Evolutionary conservation across 2,797 vertebrate species (phyloP).

Genomic region (Cyprinella venusta): DNA sequence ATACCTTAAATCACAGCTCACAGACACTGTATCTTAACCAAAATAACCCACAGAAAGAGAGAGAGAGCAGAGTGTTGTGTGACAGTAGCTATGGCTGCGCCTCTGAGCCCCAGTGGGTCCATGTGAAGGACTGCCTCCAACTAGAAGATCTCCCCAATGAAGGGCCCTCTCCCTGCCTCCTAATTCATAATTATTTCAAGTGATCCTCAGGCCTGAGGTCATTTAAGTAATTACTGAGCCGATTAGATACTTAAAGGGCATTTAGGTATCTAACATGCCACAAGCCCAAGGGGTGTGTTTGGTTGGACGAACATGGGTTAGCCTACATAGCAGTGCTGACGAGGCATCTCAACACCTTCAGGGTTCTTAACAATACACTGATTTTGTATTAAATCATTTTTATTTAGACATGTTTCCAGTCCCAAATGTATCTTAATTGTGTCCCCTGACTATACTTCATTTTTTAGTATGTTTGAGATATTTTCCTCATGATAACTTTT

Average conservation of each 20-base stretch:
- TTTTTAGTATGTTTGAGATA: neutral
- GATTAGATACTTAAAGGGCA: slow-evolving; percentile 69
- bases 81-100: slow-evolving; percentile 19
- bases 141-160: slow-evolving; percentile 59
- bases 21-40: neutral
- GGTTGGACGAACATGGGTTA: slow-evolving; percentile 62
- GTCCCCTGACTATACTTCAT: neutral
- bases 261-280: slow-evolving; percentile 58
- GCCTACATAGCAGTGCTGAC: slow-evolving; percentile 37
- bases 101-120: slow-evolving; percentile 46
- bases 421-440: neutral
- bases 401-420: neutral
- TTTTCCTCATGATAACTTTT: neutral
- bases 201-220: slow-evolving; percentile 65
- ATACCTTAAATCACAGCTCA: neutral
- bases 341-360: slow-evolving; percentile 36
- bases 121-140: slow-evolving; percentile 59
- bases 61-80: slow-evolving; percentile 36
- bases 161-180: slow-evolving; percentile 57
- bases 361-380: slow-evolving; percentile 18
- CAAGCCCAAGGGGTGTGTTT: slow-evolving; percentile 55
- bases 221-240: slow-evolving; percentile 69
- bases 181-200: slow-evolving; percentile 68
- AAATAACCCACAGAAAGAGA: neutral
- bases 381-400: neutral